Base-by-base conservation (phyloP, 2,113 vertebrate species). In the Zootoca vivipara region DNA sequence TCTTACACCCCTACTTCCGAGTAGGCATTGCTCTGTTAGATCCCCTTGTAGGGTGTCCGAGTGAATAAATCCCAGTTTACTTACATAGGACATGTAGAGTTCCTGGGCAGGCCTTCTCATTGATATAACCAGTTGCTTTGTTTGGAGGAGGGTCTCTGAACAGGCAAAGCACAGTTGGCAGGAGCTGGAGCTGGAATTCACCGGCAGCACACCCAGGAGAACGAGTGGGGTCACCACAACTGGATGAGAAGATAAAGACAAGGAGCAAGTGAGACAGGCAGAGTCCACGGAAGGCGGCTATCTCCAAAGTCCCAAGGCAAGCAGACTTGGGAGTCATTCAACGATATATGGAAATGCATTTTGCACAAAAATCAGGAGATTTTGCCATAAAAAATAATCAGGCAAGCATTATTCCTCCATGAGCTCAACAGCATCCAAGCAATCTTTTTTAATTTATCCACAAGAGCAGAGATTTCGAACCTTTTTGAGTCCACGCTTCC, bases 11-110 rank as follows among this genome's bases (percentile, higher is more conserved):
- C 46, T 62, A 20, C 13, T 62, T 62, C 18, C 1, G 58, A 20
- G 58, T 62, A 62, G 18, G 4, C 58, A 62, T 20, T 62, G 58
- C 58, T 62, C 72, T 33, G 70, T 69, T 15, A 0, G 0, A 22
- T 56, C 0, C 26, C 26, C 82, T 38, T 78, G 81, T 26, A 75
- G 77, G n/a, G 56, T 9, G 1, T 18, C 0, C 3, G 28, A 40
- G 26, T 13, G n/a, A 28, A 52, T n/a, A 7, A 0, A 7, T 28
- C 80, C 0, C 0, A n/a, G 33, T 79, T 86, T n/a, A 96, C 96
- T 96, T 89, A 96, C 95, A 0, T 95, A 96, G 87, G 91, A 89
- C 38, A 24, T 0, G 69, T 93, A 96, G 5, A 96, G 92, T 0
- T 92, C 62, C 87, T 38, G 86, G 0, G 94, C 93, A 0, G 93